Base-by-base conservation (phyloP, 2,888 invertebrate species). In the Nymphalis urticae region DNA sequence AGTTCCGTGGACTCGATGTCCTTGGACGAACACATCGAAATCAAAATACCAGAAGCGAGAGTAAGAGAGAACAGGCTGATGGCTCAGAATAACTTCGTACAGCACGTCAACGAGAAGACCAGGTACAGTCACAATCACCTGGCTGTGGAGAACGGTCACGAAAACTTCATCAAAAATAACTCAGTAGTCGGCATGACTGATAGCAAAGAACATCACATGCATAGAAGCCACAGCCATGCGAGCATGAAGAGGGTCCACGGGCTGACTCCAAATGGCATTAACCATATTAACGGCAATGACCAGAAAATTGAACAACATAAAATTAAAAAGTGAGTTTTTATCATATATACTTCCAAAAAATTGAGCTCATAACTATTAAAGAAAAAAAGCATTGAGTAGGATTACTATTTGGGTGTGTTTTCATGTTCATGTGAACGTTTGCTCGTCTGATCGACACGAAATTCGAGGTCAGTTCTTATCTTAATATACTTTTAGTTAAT, bases 1-100 rank as follows among this genome's bases (percentile, higher is more conserved):
- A 95, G 94, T 76, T 95, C 95, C 58, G 92, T 95, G 62, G 95
- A 95, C 75, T 94, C 94, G 65, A 93, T 94, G 79, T 95, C 94
- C 0, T 80, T 92, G 68, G 93, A 93, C 75, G 94, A 94, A 70
- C 94, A 94, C 78, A 94, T 94, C 48, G 94, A 94, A 77, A 94
- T 94, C 77, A 93, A 93, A 74, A 93, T 87, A 89, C 95, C 81
- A 75, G 94, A 88, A 76, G 79, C 92, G 1, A 84, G 93, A 75
- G 92, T 81, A n/a, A 80, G 89, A 71, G 93, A 93, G 71, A 93
- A 93, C 80, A 81, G 93, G 32, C 80, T 91, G 1, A 89, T 93
- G 88, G 92, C 92, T 0, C 89, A 92, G 68, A 92, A 83, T 73
- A 92, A 92, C 75, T 92, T 92, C 75, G 84, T 92, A 2, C 90